Percentiles rank a stretch among this genome's conserved stretches.
Evolutionary conservation across 2,888 invertebrate genomes (phyloP).

Genomic region (Chaetogeoica ovagalla): DNA sequence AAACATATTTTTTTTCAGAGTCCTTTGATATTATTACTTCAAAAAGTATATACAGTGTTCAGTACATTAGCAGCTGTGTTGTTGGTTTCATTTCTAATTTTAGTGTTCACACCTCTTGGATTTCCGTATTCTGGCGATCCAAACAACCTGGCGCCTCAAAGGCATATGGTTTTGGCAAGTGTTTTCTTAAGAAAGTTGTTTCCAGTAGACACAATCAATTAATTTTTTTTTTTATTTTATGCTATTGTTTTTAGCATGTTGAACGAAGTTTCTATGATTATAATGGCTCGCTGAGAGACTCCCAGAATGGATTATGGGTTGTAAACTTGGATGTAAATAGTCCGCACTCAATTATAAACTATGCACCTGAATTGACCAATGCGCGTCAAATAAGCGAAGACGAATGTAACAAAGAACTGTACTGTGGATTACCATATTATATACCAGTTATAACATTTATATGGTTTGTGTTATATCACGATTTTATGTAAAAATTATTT

Average conservation of each 20-base stretch:
- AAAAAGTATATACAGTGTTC: constrained; percentile 63
- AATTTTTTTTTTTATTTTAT: too few relatives aligned
- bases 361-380: constrained; percentile 64
- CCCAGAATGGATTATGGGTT: constrained; percentile 70
- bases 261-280: constrained; percentile 66
- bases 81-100: constrained; percentile 63
- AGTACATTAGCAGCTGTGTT: constrained; percentile 64
- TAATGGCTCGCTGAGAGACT: constrained; percentile 61
- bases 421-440: constrained; percentile 80
- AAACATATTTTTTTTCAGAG: constrained; percentile 58
- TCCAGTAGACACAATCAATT: neutral
- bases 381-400: constrained; percentile 60
- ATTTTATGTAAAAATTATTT: constrained; percentile 4
- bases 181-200: neutral
- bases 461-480: constrained; percentile 60
- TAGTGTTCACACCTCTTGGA: constrained; percentile 71
- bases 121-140: constrained; percentile 74
- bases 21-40: constrained; percentile 61
- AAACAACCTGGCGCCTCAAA: constrained; percentile 69
- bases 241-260: constrained; percentile 64
- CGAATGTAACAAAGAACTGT: constrained; percentile 68
- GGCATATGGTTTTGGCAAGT: constrained; percentile 74
- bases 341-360: constrained; percentile 65
- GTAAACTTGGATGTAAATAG: constrained; percentile 77
- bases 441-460: constrained; percentile 74